phyloP scores from a whole-genome alignment of 2,888 invertebrate genomes.

The Cataglyphis livida region DNA sequence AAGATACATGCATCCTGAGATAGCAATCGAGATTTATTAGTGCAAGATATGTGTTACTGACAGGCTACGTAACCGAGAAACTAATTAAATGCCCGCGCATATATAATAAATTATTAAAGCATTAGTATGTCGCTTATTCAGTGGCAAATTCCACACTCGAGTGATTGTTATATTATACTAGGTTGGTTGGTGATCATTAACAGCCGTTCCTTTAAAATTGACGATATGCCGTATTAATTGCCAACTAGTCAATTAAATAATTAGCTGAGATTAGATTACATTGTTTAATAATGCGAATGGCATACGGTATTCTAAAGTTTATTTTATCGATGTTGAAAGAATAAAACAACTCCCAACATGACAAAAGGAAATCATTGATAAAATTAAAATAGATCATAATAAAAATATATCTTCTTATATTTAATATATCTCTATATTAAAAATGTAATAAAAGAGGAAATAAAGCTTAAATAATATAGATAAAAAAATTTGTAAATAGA shows the following conservation, averaged over 20 bases:
- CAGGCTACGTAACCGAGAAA: constrained; percentile 18
- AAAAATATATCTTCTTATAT: background rate
- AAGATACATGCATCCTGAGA: constrained; percentile 14
- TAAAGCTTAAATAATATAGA: background rate
- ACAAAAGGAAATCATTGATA: background rate
- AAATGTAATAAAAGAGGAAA: background rate
- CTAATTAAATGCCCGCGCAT: constrained; percentile 28
- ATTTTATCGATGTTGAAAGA: background rate
- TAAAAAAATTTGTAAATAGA: background rate
- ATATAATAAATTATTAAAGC: constrained; percentile 26
- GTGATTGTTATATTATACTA: background rate
- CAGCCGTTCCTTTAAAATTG: background rate
- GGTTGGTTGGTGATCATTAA: constrained; percentile 15
- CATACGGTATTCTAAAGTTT: background rate
- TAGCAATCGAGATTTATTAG: constrained; percentile 35
- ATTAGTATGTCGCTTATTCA: constrained; percentile 6
- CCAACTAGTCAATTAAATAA: background rate
- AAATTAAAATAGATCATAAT: background rate
- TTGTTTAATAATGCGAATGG: background rate
- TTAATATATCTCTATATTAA: no score
- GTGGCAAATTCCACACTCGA: background rate
- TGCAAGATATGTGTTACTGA: constrained; percentile 10
- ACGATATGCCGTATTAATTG: background rate
- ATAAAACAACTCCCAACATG: background rate
- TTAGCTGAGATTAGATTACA: background rate